Evolutionary conservation across 2,797 vertebrate species (phyloP).

Genomic region (Parauchenoglanis punctatus): DNA sequence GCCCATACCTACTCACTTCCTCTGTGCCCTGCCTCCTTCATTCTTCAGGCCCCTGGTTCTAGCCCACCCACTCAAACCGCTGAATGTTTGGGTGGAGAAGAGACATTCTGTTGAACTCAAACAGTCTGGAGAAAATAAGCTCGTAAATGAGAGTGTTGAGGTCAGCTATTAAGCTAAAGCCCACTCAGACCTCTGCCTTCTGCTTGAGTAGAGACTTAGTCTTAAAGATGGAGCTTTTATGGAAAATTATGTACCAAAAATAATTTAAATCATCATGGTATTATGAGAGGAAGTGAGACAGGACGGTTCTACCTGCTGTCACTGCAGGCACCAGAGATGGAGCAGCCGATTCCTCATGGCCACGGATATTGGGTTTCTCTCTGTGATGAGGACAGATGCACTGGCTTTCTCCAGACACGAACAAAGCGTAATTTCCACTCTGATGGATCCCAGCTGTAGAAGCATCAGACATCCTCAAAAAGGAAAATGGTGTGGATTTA

Average conservation of each 20-base stretch:
- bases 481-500: conserved; percentile 18
- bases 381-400: conserved; percentile 53
- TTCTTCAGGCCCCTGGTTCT: not conserved
- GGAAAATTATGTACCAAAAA: not conserved
- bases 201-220: not conserved
- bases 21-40: not conserved
- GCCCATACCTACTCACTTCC: conserved; percentile 21
- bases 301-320: conserved; percentile 39
- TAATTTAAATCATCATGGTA: not conserved
- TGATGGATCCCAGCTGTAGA: conserved; percentile 44
- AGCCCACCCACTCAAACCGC: conserved; percentile 38
- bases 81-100: conserved; percentile 55
- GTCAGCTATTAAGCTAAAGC: conserved; percentile 57
- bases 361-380: conserved; percentile 56
- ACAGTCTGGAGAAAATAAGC: conserved; percentile 61
- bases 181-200: conserved; percentile 24
- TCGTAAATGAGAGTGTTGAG: conserved; percentile 69
- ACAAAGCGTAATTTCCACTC: conserved; percentile 22
- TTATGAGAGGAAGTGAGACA: conserved; percentile 25
- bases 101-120: conserved; percentile 61
- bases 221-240: conserved; percentile 16
- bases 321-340: conserved; percentile 10
- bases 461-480: conserved; percentile 20
- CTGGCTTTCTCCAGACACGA: conserved; percentile 56
- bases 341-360: conserved; percentile 36